Evolutionary conservation across 2,113 vertebrate species (phyloP), one percentile per base, ranked within the genome.

Genomic region (Xerus inauris): DNA sequence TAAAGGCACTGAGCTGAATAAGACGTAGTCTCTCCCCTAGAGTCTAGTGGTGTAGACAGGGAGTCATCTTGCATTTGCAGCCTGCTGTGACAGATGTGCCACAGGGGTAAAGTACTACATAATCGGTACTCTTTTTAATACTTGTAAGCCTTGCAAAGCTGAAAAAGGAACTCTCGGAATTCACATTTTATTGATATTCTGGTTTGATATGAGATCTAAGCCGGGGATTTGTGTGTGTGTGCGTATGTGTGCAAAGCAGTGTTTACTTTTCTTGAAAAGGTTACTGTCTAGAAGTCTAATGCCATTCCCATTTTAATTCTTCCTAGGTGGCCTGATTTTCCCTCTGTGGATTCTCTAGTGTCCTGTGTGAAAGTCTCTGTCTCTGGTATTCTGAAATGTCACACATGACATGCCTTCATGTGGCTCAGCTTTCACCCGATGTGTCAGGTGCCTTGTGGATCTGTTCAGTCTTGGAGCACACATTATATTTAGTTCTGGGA

Each of bases 181-280:
- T 84, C 42, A 51, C 11, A 5, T 26, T 64, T 81, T 57, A 2
- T 51, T 84, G 71, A 26, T 49, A 9, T 62, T 93, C 64, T 89
- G 76, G 69, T 45, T 81, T 51, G 59, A 45, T 72, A 10, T 65
- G 32, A 42, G 91, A 19, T 83, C 65, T 80, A 81, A 76, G 49
- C 35, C 83, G 13, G 42, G 72, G n/a, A 12, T 54, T 57, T 67
- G 69, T 47, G 12, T 82, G 7, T 45, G 30, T 45, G 24, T 65
- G 4, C 51, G 47, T n/a, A 20, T 64, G 30, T 30, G 0, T 42
- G 8, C 38, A 83, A 84, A 91, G 17, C 35, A 19, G 83, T 75
- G 35, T 65, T 84, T 83, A 49, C 47, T 87, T 95, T 94, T 85
- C 59, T 62, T 86, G 92, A 65, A 65, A 57, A 87, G 65, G 8